Conservation (phyloP, 2,888 invertebrate genomes). For the Caenorhabditis parvicauda region DNA sequence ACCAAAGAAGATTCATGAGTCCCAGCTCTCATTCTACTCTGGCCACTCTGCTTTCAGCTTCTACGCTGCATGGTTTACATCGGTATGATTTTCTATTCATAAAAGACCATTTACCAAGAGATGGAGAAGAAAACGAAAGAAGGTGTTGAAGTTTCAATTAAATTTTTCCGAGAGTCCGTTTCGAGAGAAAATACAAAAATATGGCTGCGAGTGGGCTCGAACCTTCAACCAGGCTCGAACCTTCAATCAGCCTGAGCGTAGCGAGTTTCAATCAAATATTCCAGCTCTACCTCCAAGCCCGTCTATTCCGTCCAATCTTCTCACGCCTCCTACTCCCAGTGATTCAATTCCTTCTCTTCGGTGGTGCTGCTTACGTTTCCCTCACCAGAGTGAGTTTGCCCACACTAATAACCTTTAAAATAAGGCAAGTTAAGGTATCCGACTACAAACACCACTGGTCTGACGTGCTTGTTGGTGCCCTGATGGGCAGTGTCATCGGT, state of each 20-base stretch:
- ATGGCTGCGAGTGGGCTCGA: too few relatives aligned
- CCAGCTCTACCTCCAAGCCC: conserved; percentile 81
- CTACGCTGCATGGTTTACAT: conserved; percentile 62
- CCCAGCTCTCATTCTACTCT: conserved; percentile 61
- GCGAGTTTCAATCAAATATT: conserved; percentile 16
- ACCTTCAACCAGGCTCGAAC: too few relatives aligned
- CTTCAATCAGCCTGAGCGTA: background rate
- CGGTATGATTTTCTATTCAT: conserved; percentile 30
- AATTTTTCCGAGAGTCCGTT: too few relatives aligned
- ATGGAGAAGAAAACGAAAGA: background rate
- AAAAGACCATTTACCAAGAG: background rate
- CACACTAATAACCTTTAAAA: background rate
- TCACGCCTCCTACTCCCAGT: conserved; percentile 77
- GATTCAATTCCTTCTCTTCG: conserved; percentile 79
- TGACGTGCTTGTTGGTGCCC: conserved; percentile 81
- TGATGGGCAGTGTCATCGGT: conserved; percentile 64
- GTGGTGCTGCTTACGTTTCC: conserved; percentile 61
- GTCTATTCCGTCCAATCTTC: conserved; percentile 78
- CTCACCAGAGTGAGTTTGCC: conserved; percentile 20
- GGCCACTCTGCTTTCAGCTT: conserved; percentile 62
- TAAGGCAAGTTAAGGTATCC: conserved; percentile 28
- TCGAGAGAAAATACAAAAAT: too few relatives aligned
- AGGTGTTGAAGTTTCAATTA: background rate
- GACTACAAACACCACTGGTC: conserved; percentile 89
- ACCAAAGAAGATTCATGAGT: conserved; percentile 51